A percentile compares a stretch with the other conserved stretches of the same genome.
Conservation (phyloP, 2,888 invertebrate genomes). For the Epistrophella euchroma region DNA sequence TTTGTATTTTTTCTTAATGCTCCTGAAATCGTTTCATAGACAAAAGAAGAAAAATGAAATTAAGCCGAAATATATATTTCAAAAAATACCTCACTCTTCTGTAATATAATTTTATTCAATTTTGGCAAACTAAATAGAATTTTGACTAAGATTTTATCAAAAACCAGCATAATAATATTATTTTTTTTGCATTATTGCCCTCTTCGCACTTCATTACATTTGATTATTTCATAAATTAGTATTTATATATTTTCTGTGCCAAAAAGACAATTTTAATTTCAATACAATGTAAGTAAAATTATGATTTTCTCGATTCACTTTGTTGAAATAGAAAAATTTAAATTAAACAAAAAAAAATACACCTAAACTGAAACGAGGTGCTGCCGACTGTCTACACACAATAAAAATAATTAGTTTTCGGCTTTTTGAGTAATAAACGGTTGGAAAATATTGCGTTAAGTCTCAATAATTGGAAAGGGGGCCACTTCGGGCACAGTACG, state of each 20-base stretch:
- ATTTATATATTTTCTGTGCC: background rate
- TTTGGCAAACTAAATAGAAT: slow-evolving; percentile 5
- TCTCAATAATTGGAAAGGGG: too few relatives aligned
- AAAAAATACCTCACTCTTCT: background rate
- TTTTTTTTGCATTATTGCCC: background rate
- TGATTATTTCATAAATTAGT: slow-evolving; percentile 5
- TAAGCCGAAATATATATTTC: background rate
- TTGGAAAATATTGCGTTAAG: background rate
- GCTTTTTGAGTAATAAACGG: background rate
- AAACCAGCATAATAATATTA: background rate
- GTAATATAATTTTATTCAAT: background rate
- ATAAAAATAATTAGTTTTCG: background rate
- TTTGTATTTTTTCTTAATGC: background rate
- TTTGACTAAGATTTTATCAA: background rate
- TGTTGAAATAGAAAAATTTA: background rate
- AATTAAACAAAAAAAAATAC: background rate
- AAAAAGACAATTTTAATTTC: slow-evolving; percentile 1
- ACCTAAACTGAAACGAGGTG: background rate
- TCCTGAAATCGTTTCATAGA: background rate
- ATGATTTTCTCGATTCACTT: slow-evolving; percentile 19
- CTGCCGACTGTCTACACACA: slow-evolving; percentile 5
- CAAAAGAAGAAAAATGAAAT: background rate
- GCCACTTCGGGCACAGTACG: too few relatives aligned
- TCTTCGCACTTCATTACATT: slow-evolving; percentile 11
- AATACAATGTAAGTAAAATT: slow-evolving; percentile 17